phyloP scores from a whole-genome alignment of 2,113 vertebrate genomes.

The Periophthalmodon schlosseri region DNA sequence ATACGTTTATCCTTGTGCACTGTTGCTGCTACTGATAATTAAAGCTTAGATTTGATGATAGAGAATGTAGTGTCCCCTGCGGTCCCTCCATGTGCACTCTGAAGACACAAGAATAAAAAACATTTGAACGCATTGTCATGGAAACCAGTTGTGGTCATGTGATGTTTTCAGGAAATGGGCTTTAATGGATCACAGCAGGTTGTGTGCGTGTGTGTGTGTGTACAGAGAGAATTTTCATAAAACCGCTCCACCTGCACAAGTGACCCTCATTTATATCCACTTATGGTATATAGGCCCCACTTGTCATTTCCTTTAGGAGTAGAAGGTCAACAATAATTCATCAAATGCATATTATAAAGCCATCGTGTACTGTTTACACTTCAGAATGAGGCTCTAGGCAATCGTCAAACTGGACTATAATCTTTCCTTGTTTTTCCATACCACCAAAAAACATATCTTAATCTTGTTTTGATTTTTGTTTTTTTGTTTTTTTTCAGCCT shows the following conservation, averaged over 20 bases:
- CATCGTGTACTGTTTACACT: too few species aligned
- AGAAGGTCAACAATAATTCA: too few species aligned
- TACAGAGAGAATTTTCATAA: slow-evolving; percentile 31
- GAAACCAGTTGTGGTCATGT: slow-evolving; percentile 43
- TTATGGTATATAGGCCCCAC: too few species aligned
- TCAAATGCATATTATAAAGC: too few species aligned
- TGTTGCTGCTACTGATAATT: neutral
- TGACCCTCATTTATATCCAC: neutral
- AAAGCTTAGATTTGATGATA: neutral
- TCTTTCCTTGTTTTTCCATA: too few species aligned
- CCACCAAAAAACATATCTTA: too few species aligned
- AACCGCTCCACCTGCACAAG: neutral
- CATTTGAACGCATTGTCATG: slow-evolving; percentile 49
- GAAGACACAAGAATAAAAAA: slow-evolving; percentile 37
- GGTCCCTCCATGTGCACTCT: slow-evolving; percentile 14
- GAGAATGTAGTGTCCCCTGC: neutral
- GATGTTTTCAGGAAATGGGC: slow-evolving; percentile 39
- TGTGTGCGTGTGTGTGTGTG: neutral
- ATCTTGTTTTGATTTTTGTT: too few species aligned
- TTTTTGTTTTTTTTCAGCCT: too few species aligned
- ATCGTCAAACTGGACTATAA: too few species aligned
- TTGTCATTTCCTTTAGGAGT: too few species aligned
- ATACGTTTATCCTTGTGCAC: neutral
- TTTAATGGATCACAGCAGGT: slow-evolving; percentile 47
- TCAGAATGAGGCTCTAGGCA: too few species aligned